phyloP scores from a whole-genome alignment of 2,797 vertebrate species.

The Masticophis lateralis region DNA sequence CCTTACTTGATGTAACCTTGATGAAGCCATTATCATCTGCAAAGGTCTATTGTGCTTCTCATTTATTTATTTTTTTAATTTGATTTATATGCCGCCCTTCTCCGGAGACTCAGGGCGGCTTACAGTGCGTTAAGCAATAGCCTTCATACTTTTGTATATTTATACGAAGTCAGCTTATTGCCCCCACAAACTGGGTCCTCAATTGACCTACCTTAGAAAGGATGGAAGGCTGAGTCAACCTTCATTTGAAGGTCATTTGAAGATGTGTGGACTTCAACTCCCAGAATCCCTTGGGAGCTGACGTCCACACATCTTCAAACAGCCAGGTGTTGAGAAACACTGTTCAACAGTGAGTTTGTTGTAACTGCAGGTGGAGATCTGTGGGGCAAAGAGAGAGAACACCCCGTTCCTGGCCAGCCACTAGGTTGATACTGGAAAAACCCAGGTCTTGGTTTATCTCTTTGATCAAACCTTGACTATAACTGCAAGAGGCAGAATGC shows the following conservation, averaged over 20 bases:
- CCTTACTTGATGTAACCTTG: not conserved
- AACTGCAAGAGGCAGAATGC: not conserved
- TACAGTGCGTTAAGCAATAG: too few relatives aligned
- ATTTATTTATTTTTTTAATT: too few relatives aligned
- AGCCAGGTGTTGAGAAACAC: not conserved
- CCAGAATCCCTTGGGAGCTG: not conserved
- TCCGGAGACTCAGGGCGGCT: too few relatives aligned
- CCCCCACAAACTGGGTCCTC: too few relatives aligned
- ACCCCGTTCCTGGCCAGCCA: not conserved
- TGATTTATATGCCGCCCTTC: too few relatives aligned
- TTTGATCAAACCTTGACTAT: not conserved
- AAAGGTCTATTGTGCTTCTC: not conserved
- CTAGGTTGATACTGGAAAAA: too few relatives aligned
- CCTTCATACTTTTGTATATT: too few relatives aligned
- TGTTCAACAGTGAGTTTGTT: not conserved
- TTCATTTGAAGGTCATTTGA: too few relatives aligned
- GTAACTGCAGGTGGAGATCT: not conserved
- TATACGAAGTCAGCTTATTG: too few relatives aligned
- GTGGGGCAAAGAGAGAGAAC: not conserved
- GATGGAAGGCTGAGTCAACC: too few relatives aligned
- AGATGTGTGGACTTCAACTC: not conserved
- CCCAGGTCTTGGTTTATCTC: not conserved
- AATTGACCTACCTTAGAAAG: too few relatives aligned
- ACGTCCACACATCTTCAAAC: not conserved
- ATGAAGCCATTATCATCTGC: not conserved